Percentiles rank a stretch among this genome's conserved stretches.
These are phyloP conservation scores for Oophaga pumilio DNA, from an alignment of 2,113 vertebrate genomes.

Conservation along the genomic window DNA sequence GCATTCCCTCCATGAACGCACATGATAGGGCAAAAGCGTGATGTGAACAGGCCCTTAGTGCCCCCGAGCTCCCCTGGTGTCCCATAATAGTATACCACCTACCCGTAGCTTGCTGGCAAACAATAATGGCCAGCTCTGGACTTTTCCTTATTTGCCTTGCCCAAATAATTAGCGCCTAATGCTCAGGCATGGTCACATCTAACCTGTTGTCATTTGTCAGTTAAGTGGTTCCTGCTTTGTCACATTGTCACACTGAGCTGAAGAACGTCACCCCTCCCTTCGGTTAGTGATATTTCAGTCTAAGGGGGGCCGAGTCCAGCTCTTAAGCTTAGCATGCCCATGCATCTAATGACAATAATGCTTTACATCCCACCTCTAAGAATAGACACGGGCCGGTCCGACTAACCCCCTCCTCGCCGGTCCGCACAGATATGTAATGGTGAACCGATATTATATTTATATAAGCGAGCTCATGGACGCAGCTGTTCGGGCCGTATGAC, in stretches of 20 bases:
- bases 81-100: not conserved
- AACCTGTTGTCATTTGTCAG: constrained; percentile 11
- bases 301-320: not conserved
- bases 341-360: constrained; percentile 28
- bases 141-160: not conserved
- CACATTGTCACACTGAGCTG: constrained; percentile 18
- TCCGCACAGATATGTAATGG: constrained; percentile 8
- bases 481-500: constrained; percentile 49
- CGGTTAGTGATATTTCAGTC: not conserved
- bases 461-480: constrained; percentile 16
- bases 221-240: constrained; percentile 22
- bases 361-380: constrained; percentile 38
- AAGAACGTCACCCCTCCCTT: not conserved
- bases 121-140: not conserved
- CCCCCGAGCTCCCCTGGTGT: not conserved
- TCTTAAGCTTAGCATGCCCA: not conserved
- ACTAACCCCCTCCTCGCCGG: constrained; percentile 34
- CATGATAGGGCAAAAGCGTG: no score
- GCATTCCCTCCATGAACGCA: no score
- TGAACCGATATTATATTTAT: constrained; percentile 51
- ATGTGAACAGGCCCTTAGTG: no score
- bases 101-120: not conserved
- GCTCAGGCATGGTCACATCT: not conserved
- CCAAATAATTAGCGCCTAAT: not conserved
- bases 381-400: constrained; percentile 15